Conservation (phyloP, 2,888 invertebrate species). For the Yponomeuta cagnagella region DNA sequence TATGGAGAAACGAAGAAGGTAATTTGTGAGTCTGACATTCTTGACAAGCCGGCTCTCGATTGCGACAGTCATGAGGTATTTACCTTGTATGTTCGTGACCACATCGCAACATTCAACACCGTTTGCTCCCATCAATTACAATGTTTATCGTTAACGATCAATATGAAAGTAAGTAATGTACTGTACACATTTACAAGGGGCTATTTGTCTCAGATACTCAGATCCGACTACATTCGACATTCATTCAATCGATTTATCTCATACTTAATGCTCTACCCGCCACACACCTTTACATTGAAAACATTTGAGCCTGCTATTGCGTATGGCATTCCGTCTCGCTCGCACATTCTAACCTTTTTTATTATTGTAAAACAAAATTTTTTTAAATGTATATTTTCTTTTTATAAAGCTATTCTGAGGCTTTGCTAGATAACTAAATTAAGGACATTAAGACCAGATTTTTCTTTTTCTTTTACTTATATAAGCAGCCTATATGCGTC, state of each 20-base stretch:
- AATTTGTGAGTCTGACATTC: too few relatives aligned
- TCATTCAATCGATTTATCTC: neutral
- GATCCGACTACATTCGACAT: neutral
- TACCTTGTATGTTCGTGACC: neutral
- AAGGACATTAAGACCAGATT: too few relatives aligned
- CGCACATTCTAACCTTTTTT: too few relatives aligned
- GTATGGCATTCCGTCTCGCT: too few relatives aligned
- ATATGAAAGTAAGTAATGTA: neutral
- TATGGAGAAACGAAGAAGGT: too few relatives aligned
- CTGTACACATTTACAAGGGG: conserved; percentile 1
- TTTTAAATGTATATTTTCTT: too few relatives aligned
- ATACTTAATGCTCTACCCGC: neutral
- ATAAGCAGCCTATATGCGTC: too few relatives aligned
- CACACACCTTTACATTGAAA: neutral
- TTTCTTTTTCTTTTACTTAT: too few relatives aligned
- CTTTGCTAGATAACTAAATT: too few relatives aligned
- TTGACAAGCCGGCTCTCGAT: neutral
- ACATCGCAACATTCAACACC: neutral
- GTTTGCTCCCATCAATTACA: neutral
- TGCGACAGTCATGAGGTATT: neutral
- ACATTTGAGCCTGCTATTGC: too few relatives aligned
- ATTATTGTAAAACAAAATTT: too few relatives aligned
- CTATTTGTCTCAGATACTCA: neutral
- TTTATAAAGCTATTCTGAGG: too few relatives aligned
- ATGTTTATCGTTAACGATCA: neutral